Percentiles rank a stretch among this genome's conserved stretches.
Evolutionary conservation across 2,888 invertebrate species (phyloP).

Genomic region (Ochlodes sylvanus): DNA sequence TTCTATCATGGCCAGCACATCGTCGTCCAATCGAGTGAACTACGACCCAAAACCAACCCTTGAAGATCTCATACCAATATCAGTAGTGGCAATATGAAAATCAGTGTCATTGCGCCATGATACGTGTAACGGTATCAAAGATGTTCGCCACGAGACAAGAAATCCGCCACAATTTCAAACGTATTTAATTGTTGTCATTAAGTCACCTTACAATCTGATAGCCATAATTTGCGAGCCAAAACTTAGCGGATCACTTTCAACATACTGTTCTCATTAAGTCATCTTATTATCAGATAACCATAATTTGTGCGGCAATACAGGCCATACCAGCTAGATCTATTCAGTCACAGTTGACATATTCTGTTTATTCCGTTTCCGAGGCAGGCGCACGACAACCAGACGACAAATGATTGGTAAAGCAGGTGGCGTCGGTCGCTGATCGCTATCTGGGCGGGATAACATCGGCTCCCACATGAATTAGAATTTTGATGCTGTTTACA

Average conservation of each 20-base stretch:
- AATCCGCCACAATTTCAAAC: constrained; percentile 4
- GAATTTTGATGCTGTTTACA: constrained; percentile 44
- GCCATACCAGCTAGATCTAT: constrained; percentile 19
- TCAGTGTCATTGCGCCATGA: not conserved
- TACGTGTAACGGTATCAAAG: not conserved
- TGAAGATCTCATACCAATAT: no score
- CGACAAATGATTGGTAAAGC: constrained; percentile 44
- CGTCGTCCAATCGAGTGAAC: no score
- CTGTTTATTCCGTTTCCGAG: constrained; percentile 19
- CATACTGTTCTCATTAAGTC: constrained; percentile 11
- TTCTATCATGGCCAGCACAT: no score
- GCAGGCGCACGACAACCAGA: constrained; percentile 31
- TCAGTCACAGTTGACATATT: constrained; percentile 12
- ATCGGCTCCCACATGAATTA: constrained; percentile 50
- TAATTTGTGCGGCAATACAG: not conserved
- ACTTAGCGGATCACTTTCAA: not conserved
- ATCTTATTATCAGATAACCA: constrained; percentile 2
- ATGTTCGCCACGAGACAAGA: not conserved
- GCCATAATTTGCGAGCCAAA: not conserved
- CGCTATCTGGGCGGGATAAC: constrained; percentile 45
- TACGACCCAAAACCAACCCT: no score
- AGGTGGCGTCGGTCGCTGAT: constrained; percentile 38
- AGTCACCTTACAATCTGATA: constrained; percentile 8
- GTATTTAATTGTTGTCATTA: constrained; percentile 3
- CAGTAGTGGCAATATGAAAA: no score